Percentiles rank a stretch among this genome's conserved stretches.
These are phyloP conservation scores for Schizothorax lantsangensis DNA, from an alignment of 2,797 vertebrate species.

Conservation along the genomic window DNA sequence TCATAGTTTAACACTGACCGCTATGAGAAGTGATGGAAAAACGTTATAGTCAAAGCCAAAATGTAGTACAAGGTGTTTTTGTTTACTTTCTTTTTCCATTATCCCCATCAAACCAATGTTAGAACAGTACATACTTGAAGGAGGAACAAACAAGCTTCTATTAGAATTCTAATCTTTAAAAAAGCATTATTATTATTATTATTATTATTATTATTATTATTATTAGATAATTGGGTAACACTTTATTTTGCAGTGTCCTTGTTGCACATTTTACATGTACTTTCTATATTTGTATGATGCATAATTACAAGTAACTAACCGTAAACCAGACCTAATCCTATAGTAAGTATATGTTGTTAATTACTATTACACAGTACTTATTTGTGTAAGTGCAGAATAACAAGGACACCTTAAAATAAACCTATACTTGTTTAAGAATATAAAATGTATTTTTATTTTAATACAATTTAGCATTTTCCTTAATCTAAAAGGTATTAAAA, in stretches of 20 bases:
- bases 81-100: neutral
- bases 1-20: neutral
- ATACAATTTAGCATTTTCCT: neutral
- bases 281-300: neutral
- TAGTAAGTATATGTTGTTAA: neutral
- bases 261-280: neutral
- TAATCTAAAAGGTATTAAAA: neutral
- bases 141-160: neutral
- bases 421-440: neutral
- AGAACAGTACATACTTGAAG: neutral
- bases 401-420: no score
- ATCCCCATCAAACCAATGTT: neutral
- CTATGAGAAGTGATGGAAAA: neutral
- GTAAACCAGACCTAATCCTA: neutral
- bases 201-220: neutral
- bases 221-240: neutral
- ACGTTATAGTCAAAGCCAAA: neutral
- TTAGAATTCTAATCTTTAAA: neutral
- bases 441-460: neutral
- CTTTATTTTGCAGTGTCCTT: neutral
- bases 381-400: neutral
- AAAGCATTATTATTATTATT: neutral
- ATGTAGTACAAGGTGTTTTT: neutral
- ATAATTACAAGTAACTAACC: neutral
- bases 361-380: neutral